A percentile compares a stretch with the other conserved stretches of the same genome.
Evolutionary conservation across 2,888 invertebrate genomes (phyloP).

Genomic region (Uropetala carovei): DNA sequence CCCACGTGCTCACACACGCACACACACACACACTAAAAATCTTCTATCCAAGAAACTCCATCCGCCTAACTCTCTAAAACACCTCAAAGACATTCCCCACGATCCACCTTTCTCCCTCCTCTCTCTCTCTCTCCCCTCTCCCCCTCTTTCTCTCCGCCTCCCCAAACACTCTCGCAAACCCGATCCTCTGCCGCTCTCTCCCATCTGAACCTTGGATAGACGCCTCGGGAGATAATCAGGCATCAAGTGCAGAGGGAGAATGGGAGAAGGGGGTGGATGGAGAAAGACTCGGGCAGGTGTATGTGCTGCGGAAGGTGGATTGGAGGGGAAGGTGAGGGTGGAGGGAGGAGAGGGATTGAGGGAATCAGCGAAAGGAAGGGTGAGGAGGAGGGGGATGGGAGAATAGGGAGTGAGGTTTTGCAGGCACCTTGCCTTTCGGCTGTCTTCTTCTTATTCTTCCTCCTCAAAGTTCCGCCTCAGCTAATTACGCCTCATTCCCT

Average conservation of each 20-base stretch:
- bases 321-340: background rate
- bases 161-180: background rate
- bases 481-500: conserved; percentile 8
- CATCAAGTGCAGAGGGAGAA: conserved; percentile 16
- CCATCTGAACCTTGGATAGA: conserved; percentile 1
- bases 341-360: background rate
- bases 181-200: background rate
- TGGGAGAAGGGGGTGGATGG: background rate
- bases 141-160: too few relatives aligned
- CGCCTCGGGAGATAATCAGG: conserved; percentile 50
- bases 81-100: conserved; percentile 48
- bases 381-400: background rate
- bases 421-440: conserved; percentile 14
- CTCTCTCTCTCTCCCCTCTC: background rate
- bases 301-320: background rate
- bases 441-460: conserved; percentile 54
- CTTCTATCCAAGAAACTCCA: conserved; percentile 29
- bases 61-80: conserved; percentile 42
- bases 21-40: background rate
- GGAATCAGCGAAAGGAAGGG: background rate
- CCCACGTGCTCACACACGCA: background rate
- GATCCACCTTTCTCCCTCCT: background rate
- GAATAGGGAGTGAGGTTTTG: background rate
- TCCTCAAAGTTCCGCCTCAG: conserved; percentile 38
- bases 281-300: background rate